A percentile compares a stretch with the other conserved stretches of the same genome.
phyloP scores from a whole-genome alignment of 2,888 invertebrate genomes.

The Metallyticus violacea region DNA sequence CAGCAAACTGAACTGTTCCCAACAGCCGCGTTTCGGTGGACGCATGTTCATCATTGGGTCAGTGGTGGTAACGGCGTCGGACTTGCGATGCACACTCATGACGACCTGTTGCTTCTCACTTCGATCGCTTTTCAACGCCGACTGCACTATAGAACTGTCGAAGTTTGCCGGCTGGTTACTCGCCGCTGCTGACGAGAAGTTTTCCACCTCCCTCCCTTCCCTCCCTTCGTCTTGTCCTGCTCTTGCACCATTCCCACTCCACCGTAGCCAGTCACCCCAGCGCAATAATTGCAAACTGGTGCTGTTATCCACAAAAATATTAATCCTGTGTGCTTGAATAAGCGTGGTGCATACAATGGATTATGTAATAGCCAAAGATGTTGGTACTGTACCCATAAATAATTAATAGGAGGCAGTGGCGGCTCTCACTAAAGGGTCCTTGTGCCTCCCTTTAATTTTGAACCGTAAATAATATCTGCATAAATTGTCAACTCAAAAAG shows the following conservation, averaged over 20 bases:
- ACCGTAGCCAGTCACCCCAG: not conserved
- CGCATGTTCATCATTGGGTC: not conserved
- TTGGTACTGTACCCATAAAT: too few relatives aligned
- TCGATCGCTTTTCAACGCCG: not conserved
- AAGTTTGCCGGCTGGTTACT: not conserved
- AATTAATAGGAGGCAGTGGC: too few relatives aligned
- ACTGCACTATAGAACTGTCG: not conserved
- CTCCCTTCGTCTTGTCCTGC: not conserved
- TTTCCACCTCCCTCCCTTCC: not conserved
- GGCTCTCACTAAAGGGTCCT: too few relatives aligned
- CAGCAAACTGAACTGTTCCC: not conserved
- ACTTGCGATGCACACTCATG: not conserved
- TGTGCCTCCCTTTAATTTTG: too few relatives aligned
- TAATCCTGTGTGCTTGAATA: not conserved
- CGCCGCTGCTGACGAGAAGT: not conserved
- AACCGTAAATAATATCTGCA: too few relatives aligned
- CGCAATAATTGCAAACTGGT: not conserved
- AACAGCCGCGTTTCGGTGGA: not conserved
- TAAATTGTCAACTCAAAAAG: too few relatives aligned
- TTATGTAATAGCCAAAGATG: too few relatives aligned
- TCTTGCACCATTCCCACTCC: not conserved
- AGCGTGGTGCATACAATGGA: too few relatives aligned
- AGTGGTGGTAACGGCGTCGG: not conserved
- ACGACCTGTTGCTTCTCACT: not conserved
- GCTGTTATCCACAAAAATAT: not conserved